Percentiles rank a stretch among this genome's conserved stretches.
Conservation (phyloP, 2,113 vertebrate species). For the Passer domesticus region DNA sequence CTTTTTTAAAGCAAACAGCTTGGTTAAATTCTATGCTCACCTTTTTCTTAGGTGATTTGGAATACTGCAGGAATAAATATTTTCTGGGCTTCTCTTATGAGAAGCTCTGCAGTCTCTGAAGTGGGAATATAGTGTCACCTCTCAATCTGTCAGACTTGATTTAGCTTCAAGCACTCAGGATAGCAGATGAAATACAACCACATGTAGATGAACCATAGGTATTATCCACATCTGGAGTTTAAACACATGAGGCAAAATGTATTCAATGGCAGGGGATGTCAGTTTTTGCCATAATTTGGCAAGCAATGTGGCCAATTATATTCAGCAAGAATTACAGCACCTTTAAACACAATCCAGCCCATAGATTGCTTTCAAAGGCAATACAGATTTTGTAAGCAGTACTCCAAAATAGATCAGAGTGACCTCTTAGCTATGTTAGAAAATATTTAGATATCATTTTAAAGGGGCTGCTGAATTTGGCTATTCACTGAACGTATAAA, state of each 20-base stretch:
- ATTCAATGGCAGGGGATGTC: neutral
- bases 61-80: neutral
- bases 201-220: neutral
- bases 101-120: neutral
- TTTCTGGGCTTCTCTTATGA: neutral
- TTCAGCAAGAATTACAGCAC: neutral
- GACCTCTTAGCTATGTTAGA: slow-evolving; percentile 11
- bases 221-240: neutral
- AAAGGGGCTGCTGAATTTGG: neutral
- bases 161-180: neutral
- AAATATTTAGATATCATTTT: slow-evolving; percentile 47
- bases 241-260: neutral
- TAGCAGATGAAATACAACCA: neutral
- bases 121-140: neutral
- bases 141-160: neutral
- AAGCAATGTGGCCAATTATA: neutral
- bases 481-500: slow-evolving; percentile 17
- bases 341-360: neutral
- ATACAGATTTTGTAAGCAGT: neutral
- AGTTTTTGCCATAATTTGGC: neutral
- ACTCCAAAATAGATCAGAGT: neutral
- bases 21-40: neutral
- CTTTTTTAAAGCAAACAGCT: neutral
- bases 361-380: neutral
- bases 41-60: neutral